Base-by-base conservation (phyloP, 1,140 invertebrate genomes). In the Bathynomus jamesi region DNA sequence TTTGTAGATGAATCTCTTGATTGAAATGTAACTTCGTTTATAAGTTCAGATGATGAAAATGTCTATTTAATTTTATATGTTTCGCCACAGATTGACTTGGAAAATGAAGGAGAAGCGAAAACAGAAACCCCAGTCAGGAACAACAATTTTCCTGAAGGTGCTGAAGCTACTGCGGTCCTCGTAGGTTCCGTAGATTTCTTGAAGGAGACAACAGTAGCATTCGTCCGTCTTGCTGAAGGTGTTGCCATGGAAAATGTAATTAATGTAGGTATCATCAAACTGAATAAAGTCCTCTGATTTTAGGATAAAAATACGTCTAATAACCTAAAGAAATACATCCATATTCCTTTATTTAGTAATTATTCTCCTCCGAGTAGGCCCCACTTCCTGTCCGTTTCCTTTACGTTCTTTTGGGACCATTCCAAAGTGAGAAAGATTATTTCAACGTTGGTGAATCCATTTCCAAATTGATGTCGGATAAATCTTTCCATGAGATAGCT, bases 401-500 rank as follows among this genome's bases (percentile, higher is more conserved):
- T 83, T 98, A 98, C 80, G 90, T 96, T 13, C 83, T 98, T 0
- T 83, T 98, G 65, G 95, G 95, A 0, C 95, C 96, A 0, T 78
- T 80, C 30, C 87, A 88, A 69, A 86, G 88, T 5, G 90, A 92
- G 71, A 85, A 96, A 72, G 94, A 97, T 81, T 98, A 96, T 82
- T 94, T 97, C 83, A 95, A 98, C 85, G 91, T 98, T 73, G 96
- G 96, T 81, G 86, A 95, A 63, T 94, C 93, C 4, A 95, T 98
- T 71, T 93, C 95, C 10, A 98, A 96, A 0, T 85, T 99, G 4
- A 97, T 98, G 95, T 91, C 94, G 3, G 96, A 97, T n/a, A 77
- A 88, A 82, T 86, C 93, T 60, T 98, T 98, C 82, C 92, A 96
- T 80, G 90, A 90, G 46, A 89, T 95, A 72, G 95, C 94, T 0